Evolutionary conservation across 2,113 vertebrate genomes (phyloP).

Genomic region (Oryzias curvinotus): DNA sequence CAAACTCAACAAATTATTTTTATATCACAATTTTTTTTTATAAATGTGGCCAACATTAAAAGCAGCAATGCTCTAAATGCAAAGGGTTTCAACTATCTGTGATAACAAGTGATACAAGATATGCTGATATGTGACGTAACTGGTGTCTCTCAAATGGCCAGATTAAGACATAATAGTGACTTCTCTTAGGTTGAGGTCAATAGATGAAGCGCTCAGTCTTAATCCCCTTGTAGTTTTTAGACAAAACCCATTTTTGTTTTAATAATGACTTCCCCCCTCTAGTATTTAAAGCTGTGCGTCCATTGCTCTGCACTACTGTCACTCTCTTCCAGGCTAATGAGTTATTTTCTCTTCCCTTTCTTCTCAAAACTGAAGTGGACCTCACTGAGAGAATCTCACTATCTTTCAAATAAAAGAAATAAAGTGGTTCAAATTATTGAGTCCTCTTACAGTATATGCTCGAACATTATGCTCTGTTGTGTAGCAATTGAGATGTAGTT

Average conservation of each 20-base stretch:
- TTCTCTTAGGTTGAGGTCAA: constrained; percentile 23
- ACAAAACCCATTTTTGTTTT: constrained; percentile 27
- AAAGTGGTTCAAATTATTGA: constrained; percentile 22
- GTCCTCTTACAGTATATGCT: constrained; percentile 22
- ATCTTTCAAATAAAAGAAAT: constrained; percentile 42
- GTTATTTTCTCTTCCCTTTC: constrained; percentile 28
- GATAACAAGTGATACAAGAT: neutral
- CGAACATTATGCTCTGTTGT: constrained; percentile 11
- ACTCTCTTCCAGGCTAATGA: constrained; percentile 62
- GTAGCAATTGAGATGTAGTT: constrained; percentile 15
- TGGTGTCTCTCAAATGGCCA: constrained; percentile 19
- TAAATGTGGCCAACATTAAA: too few species aligned
- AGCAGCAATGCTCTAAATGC: too few species aligned
- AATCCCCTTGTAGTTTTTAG: constrained; percentile 21
- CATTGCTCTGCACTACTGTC: constrained; percentile 38
- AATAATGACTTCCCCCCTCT: constrained; percentile 28
- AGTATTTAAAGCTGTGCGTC: constrained; percentile 28
- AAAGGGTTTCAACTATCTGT: too few species aligned
- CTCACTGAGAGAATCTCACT: constrained; percentile 57
- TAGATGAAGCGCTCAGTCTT: constrained; percentile 14
- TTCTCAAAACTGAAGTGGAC: constrained; percentile 46
- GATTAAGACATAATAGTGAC: constrained; percentile 25
- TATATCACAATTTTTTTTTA: too few species aligned
- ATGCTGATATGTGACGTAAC: constrained; percentile 2
- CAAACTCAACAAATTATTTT: too few species aligned